A percentile compares a stretch with the other conserved stretches of the same genome.
Conservation (phyloP, 2,888 invertebrate species). For the Penaeus monodon region DNA sequence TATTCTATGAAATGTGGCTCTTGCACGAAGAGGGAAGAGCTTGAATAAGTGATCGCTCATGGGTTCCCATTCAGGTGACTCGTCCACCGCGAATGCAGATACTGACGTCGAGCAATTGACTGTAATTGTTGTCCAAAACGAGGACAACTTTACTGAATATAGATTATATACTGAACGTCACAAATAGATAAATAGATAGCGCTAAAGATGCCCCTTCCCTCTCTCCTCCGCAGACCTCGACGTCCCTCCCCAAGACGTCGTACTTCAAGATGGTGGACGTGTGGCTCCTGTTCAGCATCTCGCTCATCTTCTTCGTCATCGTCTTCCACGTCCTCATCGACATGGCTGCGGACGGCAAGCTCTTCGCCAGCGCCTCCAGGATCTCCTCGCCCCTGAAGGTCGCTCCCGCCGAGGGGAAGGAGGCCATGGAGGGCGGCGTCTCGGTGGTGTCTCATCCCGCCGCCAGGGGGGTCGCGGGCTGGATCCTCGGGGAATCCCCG, state of each 20-base stretch:
- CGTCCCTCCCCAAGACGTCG: slow-evolving; percentile 48
- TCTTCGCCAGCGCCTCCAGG: not conserved
- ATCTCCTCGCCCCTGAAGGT: slow-evolving; percentile 9
- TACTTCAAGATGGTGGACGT: slow-evolving; percentile 59
- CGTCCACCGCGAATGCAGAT: too few species aligned
- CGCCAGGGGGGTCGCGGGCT: not conserved
- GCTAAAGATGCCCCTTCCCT: not conserved
- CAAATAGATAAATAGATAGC: not conserved
- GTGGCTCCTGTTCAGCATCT: slow-evolving; percentile 50
- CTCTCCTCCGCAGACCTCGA: slow-evolving; percentile 32
- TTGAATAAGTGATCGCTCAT: too few species aligned
- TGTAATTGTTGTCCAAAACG: too few species aligned
- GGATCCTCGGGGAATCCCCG: not conserved
- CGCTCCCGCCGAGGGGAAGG: not conserved
- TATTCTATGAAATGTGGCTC: not conserved
- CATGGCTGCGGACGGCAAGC: slow-evolving; percentile 46
- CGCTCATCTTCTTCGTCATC: slow-evolving; percentile 54
- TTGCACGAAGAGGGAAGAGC: too few species aligned
- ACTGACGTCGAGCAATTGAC: too few species aligned
- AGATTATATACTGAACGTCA: not conserved
- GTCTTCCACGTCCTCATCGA: slow-evolving; percentile 50
- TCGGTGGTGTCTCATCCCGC: not conserved
- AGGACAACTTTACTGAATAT: not conserved
- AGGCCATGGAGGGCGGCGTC: not conserved
- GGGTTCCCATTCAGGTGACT: too few species aligned